These are phyloP conservation scores for Odontophorus gujanensis DNA, from an alignment of 2,113 vertebrate species.

Conservation along the genomic window DNA sequence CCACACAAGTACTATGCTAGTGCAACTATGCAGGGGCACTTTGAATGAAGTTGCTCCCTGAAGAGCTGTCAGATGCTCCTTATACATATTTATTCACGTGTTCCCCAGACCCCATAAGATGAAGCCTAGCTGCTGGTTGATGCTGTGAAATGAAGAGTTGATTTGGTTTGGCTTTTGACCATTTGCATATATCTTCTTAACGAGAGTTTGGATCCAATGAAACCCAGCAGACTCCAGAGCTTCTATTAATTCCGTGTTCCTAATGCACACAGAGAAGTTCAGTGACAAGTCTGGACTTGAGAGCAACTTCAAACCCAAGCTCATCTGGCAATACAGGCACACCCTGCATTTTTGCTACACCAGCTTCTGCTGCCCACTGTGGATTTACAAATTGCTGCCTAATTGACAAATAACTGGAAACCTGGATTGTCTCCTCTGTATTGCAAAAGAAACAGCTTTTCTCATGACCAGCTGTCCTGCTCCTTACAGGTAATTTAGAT, in stretches of 20 bases:
- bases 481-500: conserved; percentile 17
- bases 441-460: conserved; percentile 23
- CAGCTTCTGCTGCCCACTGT: not conserved
- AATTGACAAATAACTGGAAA: conserved; percentile 21
- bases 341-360: not conserved
- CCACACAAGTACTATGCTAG: fast-evolving
- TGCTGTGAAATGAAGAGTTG: not conserved
- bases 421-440: not conserved
- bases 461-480: not conserved
- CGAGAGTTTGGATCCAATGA: not conserved
- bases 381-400: conserved; percentile 38
- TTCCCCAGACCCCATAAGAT: not conserved
- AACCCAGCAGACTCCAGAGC: not conserved
- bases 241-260: not conserved
- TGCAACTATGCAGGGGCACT: not conserved
- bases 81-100: not conserved
- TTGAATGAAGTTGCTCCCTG: not conserved
- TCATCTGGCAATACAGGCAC: conserved; percentile 10
- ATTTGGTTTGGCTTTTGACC: not conserved
- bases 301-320: conserved; percentile 9
- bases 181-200: not conserved
- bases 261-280: not conserved
- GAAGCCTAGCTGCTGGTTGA: not conserved
- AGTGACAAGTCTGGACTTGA: conserved; percentile 15
- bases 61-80: not conserved